phyloP scores from a whole-genome alignment of 2,113 vertebrate species.

The Puffinus mauretanicus region DNA sequence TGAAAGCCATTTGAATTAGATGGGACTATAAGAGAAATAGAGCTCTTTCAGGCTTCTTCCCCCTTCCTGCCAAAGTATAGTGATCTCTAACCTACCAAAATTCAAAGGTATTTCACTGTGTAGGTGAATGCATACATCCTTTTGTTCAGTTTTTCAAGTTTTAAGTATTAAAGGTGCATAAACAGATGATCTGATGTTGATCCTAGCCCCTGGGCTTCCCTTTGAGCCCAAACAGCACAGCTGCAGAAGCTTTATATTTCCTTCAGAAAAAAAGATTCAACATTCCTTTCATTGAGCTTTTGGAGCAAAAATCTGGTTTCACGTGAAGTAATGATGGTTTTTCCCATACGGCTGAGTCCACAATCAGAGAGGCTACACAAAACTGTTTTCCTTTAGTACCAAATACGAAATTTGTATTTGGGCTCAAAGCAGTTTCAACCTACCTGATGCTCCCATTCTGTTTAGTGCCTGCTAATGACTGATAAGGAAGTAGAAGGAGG shows the following conservation, averaged over 20 bases:
- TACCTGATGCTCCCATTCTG: neutral
- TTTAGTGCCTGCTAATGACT: neutral
- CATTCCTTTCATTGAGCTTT: neutral
- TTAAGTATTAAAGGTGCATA: neutral
- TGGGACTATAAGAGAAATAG: neutral
- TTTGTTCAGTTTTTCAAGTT: neutral
- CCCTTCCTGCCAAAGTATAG: neutral
- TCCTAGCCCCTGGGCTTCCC: neutral
- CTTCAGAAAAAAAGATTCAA: neutral
- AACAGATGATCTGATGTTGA: neutral
- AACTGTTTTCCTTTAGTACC: neutral
- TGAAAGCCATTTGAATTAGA: neutral
- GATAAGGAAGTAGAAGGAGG: neutral
- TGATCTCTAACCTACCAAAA: neutral
- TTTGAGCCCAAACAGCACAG: neutral
- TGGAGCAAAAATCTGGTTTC: neutral
- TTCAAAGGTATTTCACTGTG: neutral
- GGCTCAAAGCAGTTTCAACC: neutral
- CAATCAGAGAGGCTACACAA: neutral
- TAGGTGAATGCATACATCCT: neutral
- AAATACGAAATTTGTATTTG: neutral
- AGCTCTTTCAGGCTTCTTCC: neutral
- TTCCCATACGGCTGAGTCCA: neutral
- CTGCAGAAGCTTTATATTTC: neutral
- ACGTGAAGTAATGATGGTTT: neutral